Evolutionary conservation across 2,888 invertebrate species (phyloP).

Genomic region (Zygogramma bicolorata): DNA sequence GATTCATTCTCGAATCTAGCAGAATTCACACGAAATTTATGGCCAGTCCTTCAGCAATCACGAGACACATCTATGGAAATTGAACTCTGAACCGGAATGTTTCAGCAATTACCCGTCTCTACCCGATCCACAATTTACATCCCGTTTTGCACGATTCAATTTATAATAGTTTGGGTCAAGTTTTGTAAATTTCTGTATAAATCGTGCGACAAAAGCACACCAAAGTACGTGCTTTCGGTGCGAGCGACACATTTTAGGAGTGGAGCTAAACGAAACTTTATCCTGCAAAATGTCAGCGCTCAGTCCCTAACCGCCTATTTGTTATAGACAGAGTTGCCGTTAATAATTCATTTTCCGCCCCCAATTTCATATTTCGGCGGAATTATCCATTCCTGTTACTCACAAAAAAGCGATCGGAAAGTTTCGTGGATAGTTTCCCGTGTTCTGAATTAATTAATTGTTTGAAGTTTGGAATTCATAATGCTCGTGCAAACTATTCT

Average conservation of each 20-base stretch:
- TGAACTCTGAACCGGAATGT: not conserved
- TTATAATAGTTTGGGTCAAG: constrained; percentile 19
- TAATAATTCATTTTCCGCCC: constrained; percentile 1
- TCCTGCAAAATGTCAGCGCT: constrained; percentile 2
- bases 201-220: constrained; percentile 11
- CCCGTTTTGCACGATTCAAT: constrained; percentile 8
- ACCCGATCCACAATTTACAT: not conserved
- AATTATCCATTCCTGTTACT: not conserved
- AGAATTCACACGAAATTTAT: not conserved
- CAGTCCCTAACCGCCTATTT: constrained; percentile 10
- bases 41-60: constrained; percentile 1
- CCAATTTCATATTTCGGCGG: not conserved
- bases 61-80: not conserved
- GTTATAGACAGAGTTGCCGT: constrained; percentile 5
- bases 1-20: not conserved
- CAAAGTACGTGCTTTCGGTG: constrained; percentile 19
- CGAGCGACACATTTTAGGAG: not conserved
- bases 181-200: constrained; percentile 16
- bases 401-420: not conserved
- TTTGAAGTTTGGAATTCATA: not conserved
- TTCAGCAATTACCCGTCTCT: not conserved
- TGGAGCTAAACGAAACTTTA: constrained; percentile 9
- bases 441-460: not conserved
- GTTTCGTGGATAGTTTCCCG: not conserved
- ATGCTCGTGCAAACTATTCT: no score